Base-by-base conservation (phyloP, 1,140 invertebrate genomes). In the Trichonephila clavipes region DNA sequence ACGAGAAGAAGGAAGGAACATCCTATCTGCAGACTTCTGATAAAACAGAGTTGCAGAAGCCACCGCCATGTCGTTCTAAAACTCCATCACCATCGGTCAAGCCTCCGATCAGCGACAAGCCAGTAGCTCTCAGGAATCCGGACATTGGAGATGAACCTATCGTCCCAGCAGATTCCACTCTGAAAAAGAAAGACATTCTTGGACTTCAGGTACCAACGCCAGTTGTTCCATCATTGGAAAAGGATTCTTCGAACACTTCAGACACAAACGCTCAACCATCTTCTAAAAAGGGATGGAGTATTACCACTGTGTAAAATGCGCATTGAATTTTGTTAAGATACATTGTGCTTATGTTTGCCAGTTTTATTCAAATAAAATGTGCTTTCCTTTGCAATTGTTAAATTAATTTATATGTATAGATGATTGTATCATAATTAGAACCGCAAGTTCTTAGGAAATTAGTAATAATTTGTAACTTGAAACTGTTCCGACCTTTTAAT, bases 221-320 rank as follows among this genome's bases (percentile, higher is more conserved):
- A 34, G 69, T 93, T 8, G 92, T 93, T 34, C 92, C 92, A 72
- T 21, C 62, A 2, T 18, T 85, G 1, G 90, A 86, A 6, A 92
- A 92, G 40, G 89, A 91, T 64, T 61, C 89, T 24, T 62, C 89
- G 61, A 85, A 85, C 51, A 85, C 44, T 85, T 44, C n/a, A 28
- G 28, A 28, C 10, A 62, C 34, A 16, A 7, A 61, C 0, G 64
- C 90, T 24, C 19, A 69, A 19, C 58, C 40, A 58, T 59, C 88
- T 51, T 58, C 85, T 40, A 94, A 94, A 61, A 94, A 94, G 58
- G 93, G 93, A 8, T 94, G 93, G 93, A 94, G 93, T 69, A 94
- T 94, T 8, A 94, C 93, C 18, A 94, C 93, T 59, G 93, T 94
- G 21, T 94, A 86, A 72, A 87, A 44, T 83, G 82, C 58, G 82